A percentile compares a stretch with the other conserved stretches of the same genome.
These are phyloP conservation scores for Gisinianus flammeolus DNA, from an alignment of 2,888 invertebrate species.

Conservation along the genomic window DNA sequence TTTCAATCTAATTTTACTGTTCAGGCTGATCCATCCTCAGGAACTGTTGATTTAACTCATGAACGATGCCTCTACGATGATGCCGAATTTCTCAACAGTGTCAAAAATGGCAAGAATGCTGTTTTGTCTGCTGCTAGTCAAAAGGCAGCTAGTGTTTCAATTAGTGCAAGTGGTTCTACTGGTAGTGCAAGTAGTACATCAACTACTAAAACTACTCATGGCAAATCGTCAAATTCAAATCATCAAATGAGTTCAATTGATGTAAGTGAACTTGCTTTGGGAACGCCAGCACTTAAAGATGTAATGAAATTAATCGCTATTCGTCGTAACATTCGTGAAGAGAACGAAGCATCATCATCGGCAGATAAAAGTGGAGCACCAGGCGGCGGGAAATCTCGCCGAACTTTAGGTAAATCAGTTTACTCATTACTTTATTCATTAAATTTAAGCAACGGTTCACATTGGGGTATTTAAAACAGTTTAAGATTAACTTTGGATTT, in stretches of 20 bases:
- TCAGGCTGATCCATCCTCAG: not conserved
- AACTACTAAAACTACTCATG: constrained; percentile 32
- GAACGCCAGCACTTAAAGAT: constrained; percentile 53
- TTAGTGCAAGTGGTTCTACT: constrained; percentile 32
- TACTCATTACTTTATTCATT: not conserved
- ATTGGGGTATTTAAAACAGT: not conserved
- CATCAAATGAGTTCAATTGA: constrained; percentile 51
- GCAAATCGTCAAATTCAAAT: constrained; percentile 47
- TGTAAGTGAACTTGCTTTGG: constrained; percentile 48
- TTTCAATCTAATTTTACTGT: not conserved
- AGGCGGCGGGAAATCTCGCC: constrained; percentile 50
- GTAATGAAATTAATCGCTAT: constrained; percentile 58
- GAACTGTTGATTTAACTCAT: constrained; percentile 11
- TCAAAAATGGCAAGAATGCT: constrained; percentile 58
- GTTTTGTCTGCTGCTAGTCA: constrained; percentile 56
- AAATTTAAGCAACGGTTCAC: not conserved
- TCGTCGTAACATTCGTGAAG: constrained; percentile 55
- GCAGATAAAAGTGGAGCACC: constrained; percentile 25
- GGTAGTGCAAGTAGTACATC: constrained; percentile 6
- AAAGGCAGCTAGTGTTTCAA: constrained; percentile 41
- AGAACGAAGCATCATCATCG: constrained; percentile 49
- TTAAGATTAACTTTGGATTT: no score
- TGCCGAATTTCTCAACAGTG: constrained; percentile 56
- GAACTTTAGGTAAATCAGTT: constrained; percentile 56
- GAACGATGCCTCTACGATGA: constrained; percentile 51